phyloP scores from a whole-genome alignment of 2,888 invertebrate genomes.

The Pristionchus entomophagus region DNA sequence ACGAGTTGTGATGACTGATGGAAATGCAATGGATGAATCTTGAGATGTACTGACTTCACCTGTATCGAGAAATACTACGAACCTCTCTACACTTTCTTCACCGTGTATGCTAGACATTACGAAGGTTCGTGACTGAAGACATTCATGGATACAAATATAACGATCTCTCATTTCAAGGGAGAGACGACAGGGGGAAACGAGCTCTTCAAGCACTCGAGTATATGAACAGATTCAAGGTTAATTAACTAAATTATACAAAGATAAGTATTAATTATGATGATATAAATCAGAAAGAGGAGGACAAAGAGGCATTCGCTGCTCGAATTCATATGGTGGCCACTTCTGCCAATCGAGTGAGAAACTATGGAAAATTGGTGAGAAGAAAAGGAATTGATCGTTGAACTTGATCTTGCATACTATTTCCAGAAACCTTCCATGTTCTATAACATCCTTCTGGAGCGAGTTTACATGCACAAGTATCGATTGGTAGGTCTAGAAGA shows the following conservation, averaged over 20 bases:
- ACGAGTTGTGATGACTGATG: not conserved
- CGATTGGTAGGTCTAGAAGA: not conserved
- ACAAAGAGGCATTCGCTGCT: not conserved
- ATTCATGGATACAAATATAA: not conserved
- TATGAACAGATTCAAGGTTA: constrained; percentile 22
- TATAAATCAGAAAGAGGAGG: not conserved
- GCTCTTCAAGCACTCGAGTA: not conserved
- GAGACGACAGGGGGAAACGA: constrained; percentile 2
- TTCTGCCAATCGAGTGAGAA: not conserved
- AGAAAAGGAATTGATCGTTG: not conserved
- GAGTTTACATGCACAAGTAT: not conserved
- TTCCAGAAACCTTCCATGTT: constrained; percentile 17
- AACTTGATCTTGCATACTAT: not conserved
- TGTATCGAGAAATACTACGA: constrained; percentile 26
- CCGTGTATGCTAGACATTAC: not conserved
- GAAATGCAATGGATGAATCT: not conserved
- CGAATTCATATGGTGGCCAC: constrained; percentile 13
- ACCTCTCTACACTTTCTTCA: constrained; percentile 15
- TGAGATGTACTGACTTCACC: constrained; percentile 10
- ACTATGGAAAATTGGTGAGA: not conserved
- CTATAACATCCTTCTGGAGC: constrained; percentile 23
- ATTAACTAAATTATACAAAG: not conserved
- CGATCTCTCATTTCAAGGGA: not conserved
- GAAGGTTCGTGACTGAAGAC: not conserved
- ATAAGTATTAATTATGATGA: not conserved